Evolutionary conservation across 2,888 invertebrate genomes (phyloP).

Genomic region (Pammene fasciana): DNA sequence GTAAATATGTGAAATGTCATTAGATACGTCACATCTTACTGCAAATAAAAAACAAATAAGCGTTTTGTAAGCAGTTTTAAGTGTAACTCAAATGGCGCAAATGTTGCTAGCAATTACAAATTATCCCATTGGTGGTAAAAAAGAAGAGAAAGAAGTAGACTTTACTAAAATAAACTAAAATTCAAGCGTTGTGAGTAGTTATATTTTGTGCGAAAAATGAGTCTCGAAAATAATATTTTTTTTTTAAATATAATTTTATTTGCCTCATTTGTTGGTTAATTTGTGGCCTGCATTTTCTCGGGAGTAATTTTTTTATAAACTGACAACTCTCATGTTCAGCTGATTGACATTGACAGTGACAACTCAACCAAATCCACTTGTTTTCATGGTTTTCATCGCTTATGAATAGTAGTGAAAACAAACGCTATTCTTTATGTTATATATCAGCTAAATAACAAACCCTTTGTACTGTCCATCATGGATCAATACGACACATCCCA

Average conservation of each 20-base stretch:
- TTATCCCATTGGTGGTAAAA: neutral
- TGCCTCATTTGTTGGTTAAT: no score
- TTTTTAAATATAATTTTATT: neutral
- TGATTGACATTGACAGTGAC: slow-evolving; percentile 20
- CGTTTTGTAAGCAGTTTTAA: neutral
- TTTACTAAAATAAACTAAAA: no score
- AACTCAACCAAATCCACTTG: slow-evolving; percentile 8
- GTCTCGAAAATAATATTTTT: neutral
- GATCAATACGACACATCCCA: slow-evolving; percentile 77
- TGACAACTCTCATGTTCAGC: slow-evolving; percentile 6
- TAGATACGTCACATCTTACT: slow-evolving; percentile 1
- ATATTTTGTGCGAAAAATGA: no score
- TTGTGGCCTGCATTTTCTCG: neutral
- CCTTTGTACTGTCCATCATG: slow-evolving; percentile 53
- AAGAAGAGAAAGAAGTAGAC: neutral
- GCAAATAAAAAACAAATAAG: neutral
- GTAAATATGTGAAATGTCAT: neutral
- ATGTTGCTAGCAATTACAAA: neutral
- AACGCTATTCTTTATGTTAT: slow-evolving; percentile 23
- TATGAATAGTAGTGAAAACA: slow-evolving; percentile 25
- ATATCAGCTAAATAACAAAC: slow-evolving; percentile 16
- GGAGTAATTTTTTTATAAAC: neutral
- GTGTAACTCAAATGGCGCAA: neutral
- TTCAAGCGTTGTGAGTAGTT: no score
- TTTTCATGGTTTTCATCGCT: slow-evolving; percentile 18